Base-by-base conservation (phyloP, 1,140 invertebrate genomes). In the Dendroctonus ponderosae region DNA sequence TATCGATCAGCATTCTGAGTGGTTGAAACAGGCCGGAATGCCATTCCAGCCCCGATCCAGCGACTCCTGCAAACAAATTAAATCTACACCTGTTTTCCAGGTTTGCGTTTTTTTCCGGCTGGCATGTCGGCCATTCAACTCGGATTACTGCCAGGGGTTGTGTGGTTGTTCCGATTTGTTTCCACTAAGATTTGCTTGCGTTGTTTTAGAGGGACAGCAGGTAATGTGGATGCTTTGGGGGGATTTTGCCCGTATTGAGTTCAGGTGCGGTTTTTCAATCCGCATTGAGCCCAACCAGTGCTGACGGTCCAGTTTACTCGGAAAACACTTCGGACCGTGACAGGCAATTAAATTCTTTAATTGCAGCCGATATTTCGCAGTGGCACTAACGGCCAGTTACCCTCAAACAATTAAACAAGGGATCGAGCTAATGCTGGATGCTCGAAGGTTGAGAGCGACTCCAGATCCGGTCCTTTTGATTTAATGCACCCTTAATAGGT, bases 401-500 rank as follows among this genome's bases (percentile, higher is more conserved):
- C 64, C 64, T 66, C 64, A 66, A 66, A 66, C 54, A 66, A 66
- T 66, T 66, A 66, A 66, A 57, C 64, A 57, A 66, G 64, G 56
- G 64, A 59, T 66, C 56, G 56, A 42, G 49, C 56, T 66, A 66
- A 66, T 66, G 56, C 56, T 37, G 26, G 57, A 59, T 66, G n/a
- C 64, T 48, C 44, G 64, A 58, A 66, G 64, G 64, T 59, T 49
- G 54, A 50, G 40, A 66, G 42, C 63, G 49, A 54, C 61, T 54
- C 11, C 39, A 46, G 12, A 46, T 43, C 39, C 37, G 39, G 43
- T 58, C 56, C 50, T 66, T 66, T 66, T 66, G 64, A 66, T 66
- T 66, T 66, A 66, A 66, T 59, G 64, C 64, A 66, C 53, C 52
- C 64, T 66, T 66, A 66, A 66, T 65, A 65, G 62, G 62, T 65